phyloP scores from a whole-genome alignment of 2,113 vertebrate genomes.

The Vulpes ferrilata region DNA sequence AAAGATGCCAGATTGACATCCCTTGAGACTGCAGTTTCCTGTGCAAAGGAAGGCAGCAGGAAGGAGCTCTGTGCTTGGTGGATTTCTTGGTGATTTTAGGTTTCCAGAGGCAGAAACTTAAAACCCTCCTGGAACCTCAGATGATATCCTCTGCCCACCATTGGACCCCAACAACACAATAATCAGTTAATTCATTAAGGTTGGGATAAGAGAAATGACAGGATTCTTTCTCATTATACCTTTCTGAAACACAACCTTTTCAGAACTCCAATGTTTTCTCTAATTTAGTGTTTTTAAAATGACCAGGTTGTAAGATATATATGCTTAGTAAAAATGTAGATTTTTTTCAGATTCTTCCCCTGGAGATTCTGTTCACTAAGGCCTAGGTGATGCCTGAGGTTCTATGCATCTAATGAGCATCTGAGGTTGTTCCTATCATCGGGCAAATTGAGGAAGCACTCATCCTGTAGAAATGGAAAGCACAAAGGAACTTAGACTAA shows the following conservation, averaged over 20 bases:
- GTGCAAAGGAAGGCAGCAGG: background rate
- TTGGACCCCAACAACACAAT: background rate
- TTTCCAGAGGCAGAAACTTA: background rate
- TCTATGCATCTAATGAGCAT: background rate
- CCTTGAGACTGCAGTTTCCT: background rate
- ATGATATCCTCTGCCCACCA: background rate
- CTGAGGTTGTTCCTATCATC: background rate
- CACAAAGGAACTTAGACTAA: background rate
- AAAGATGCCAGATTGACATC: conserved; percentile 64
- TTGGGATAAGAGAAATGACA: conserved; percentile 44
- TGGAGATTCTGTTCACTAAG: background rate
- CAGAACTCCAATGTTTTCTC: background rate
- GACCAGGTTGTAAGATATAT: background rate
- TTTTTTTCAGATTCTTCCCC: background rate
- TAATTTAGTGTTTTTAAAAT: background rate
- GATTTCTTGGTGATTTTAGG: background rate
- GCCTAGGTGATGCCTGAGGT: background rate
- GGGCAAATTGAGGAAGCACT: background rate
- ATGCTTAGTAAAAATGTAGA: background rate
- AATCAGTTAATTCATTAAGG: background rate
- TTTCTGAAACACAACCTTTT: background rate
- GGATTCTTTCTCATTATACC: background rate
- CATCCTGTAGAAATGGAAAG: background rate
- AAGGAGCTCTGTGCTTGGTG: background rate
- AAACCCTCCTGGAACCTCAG: background rate